Base-by-base conservation (phyloP, 2,113 vertebrate genomes). In the Stigmatopora argus region DNA sequence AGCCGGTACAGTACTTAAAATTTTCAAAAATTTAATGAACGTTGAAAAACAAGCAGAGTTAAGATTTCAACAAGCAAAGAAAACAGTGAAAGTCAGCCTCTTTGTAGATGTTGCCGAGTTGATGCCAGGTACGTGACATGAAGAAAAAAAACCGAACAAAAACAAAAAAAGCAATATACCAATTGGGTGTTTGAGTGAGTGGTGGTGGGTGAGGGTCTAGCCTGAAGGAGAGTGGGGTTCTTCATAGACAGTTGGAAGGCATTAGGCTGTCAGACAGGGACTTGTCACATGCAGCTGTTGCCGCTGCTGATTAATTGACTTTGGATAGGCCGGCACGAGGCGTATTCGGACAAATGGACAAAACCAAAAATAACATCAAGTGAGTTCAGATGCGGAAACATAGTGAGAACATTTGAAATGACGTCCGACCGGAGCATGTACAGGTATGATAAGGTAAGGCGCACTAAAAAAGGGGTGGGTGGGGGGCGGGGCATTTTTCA, bases 261-360 rank as follows among this genome's bases (percentile, higher is more conserved):
- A 92, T 93, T 90, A 92, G 92, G 89, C 89, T 91, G 92, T 92
- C 90, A 90, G 94, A 96, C 93, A 94, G 93, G 90, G 90, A 91
- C 93, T 92, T 94, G 96, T 96, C 95, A 94, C 89, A 92, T 92
- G 92, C 95, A 96, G 94, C 94, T 98, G 94, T 92, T 93, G 91
- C 85, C 87, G 89, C 78, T 88, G 91, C 89, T 95, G 95, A 98
- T 94, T 93, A 93, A 98, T 96, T 91, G 90, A 94, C 93, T 94
- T 93, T 93, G 92, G 90, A 89, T 93, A 95, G 88, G 90, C 78
- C 88, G 79, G 69, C 70, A 45, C 75, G 18, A 86, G 84, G 90
- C 85, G 76, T 87, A 75, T 89, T 71, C 60, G 78, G 78, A 82
- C 68, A 41, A 72, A 75, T 76, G 68, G 67, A 74, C 75, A 34